phyloP scores from a whole-genome alignment of 1,140 invertebrate species.

The Schlechtendalia chinensis region DNA sequence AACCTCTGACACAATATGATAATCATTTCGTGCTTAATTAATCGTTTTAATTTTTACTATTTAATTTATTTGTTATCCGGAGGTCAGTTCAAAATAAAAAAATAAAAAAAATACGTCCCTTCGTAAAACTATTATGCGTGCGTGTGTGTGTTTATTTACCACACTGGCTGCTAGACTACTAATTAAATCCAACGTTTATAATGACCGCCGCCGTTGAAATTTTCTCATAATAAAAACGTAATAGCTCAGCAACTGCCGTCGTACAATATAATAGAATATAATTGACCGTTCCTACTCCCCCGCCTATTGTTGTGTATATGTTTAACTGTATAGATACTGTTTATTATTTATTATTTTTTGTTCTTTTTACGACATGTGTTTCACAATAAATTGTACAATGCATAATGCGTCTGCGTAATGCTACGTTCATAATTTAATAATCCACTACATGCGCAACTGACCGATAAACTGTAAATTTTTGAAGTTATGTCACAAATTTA shows the following conservation, averaged over 20 bases:
- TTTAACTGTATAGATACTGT: neutral
- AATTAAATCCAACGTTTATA: slow-evolving; percentile 43
- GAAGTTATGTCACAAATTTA: slow-evolving; percentile 17
- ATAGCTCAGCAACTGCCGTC: neutral
- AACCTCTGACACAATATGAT: slow-evolving; percentile 15
- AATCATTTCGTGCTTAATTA: slow-evolving; percentile 32
- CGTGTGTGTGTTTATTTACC: neutral
- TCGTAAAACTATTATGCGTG: neutral
- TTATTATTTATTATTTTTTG: neutral
- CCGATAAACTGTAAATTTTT: slow-evolving; percentile 32
- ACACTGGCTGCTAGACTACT: neutral
- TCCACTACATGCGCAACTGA: slow-evolving; percentile 16
- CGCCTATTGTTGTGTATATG: slow-evolving; percentile 7
- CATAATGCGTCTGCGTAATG: neutral
- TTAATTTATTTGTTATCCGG: slow-evolving; percentile 32
- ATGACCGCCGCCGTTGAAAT: slow-evolving; percentile 21
- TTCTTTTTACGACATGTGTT: slow-evolving; percentile 45
- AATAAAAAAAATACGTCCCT: slow-evolving; percentile 1
- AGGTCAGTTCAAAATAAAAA: slow-evolving; percentile 1
- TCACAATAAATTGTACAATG: slow-evolving; percentile 28
- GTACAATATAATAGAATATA: neutral
- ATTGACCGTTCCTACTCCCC: slow-evolving; percentile 37
- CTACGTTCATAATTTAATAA: slow-evolving; percentile 42
- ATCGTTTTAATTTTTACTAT: slow-evolving; percentile 18
- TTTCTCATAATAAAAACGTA: slow-evolving; percentile 43